Evolutionary conservation across 2,113 vertebrate species (phyloP).

Genomic region (Globicephala melas): DNA sequence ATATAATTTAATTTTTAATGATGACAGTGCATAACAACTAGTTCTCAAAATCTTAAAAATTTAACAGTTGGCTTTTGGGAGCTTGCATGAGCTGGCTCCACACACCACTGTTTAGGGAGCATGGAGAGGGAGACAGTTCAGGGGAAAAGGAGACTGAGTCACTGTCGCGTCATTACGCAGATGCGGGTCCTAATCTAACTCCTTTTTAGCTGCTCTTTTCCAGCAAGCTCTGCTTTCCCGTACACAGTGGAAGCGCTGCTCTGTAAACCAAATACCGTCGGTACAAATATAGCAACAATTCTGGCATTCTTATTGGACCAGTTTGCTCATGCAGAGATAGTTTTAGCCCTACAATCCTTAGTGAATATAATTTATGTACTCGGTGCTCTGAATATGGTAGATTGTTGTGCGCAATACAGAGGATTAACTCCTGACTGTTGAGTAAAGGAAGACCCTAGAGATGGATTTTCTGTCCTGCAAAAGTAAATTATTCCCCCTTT

Average conservation of each 20-base stretch:
- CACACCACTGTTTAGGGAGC: not conserved
- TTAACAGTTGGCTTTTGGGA: not conserved
- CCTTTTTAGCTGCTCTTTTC: not conserved
- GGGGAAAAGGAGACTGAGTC: not conserved
- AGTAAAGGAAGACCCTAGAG: not conserved
- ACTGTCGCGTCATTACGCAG: not conserved
- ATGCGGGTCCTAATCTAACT: not conserved
- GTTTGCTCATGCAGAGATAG: not conserved
- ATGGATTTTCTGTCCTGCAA: not conserved
- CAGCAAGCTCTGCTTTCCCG: not conserved
- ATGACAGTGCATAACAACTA: not conserved
- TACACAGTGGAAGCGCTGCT: not conserved
- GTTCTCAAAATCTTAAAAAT: not conserved
- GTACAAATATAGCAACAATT: not conserved
- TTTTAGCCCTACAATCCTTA: not conserved
- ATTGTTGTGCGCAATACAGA: not conserved
- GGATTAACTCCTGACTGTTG: not conserved
- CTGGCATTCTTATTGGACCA: not conserved
- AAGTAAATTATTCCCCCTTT: not conserved
- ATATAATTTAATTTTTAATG: not conserved
- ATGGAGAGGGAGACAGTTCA: not conserved
- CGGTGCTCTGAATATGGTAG: not conserved
- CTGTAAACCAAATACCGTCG: not conserved
- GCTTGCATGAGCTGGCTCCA: not conserved
- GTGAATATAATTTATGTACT: not conserved